Base-by-base conservation (phyloP, 2,113 vertebrate genomes). In the Rhinolophus sinicus region DNA sequence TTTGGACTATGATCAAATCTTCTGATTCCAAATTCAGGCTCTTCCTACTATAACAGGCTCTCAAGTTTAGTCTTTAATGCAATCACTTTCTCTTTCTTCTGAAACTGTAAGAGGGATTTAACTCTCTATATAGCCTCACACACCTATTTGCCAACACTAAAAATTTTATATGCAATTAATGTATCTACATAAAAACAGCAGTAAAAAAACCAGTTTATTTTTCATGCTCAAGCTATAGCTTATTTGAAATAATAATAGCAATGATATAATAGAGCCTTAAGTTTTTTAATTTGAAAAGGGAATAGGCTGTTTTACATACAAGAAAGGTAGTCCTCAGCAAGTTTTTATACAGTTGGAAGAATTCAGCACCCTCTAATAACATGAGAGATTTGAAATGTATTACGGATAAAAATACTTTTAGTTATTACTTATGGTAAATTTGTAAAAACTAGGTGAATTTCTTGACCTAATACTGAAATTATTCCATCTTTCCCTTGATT, bases 331-430 rank as follows among this genome's bases (percentile, higher is more conserved):
- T 76, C 76, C 60, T 72, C 6, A 85, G 12, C 40, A 93, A 86
- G 35, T 62, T 69, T 72, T 64, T 65, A 80, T 9, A 58, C 10
- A 13, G n/a, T 73, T 52, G 30, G 8, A 88, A 87, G n/a, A 83
- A 83, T 82, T 77, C 16, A 52, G 12, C 19, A 73, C 54, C n/a
- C 82, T 93, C 22, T 90, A 86, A 24, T 33, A 73, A 38, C 11
- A 93, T 72, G 69, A 47, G 26, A 67, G 28, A 60, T 94, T 91
- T 86, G 40, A n/a, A 92, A 89, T 64, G 64, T 8, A 62, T 26
- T 78, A 73, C 56, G 47, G 54, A 80, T 90, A 88, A 94, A 84
- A 76, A 65, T 67, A 75, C 22, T 83, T 84, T 81, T 67, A 96
- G 91, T 65, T 83, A 82, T 83, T 83, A 60, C 38, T 92, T 69